A percentile compares a stretch with the other conserved stretches of the same genome.
phyloP scores from a whole-genome alignment of 2,888 invertebrate species.

The Volucella inflata region DNA sequence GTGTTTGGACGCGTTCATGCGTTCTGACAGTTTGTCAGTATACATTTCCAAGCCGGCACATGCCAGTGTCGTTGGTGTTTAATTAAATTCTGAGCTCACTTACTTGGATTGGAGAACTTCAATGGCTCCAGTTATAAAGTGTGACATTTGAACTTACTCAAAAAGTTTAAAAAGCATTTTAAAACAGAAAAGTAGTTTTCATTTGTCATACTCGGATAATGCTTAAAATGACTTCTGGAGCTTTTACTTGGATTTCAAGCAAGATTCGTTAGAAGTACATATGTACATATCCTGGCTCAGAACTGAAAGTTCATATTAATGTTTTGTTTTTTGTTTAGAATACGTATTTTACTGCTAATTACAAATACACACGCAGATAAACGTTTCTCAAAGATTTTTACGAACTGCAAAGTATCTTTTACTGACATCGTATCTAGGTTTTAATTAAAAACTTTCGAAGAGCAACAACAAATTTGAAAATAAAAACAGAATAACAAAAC shows the following conservation, averaged over 20 bases:
- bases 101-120: background rate
- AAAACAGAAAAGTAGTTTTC: background rate
- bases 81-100: constrained; percentile 12
- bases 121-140: background rate
- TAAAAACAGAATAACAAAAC: too few relatives aligned
- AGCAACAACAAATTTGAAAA: too few relatives aligned
- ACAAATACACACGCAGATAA: constrained; percentile 3
- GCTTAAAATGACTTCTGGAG: constrained; percentile 15
- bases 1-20: background rate
- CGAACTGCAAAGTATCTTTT: too few relatives aligned
- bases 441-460: too few relatives aligned
- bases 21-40: constrained; percentile 12
- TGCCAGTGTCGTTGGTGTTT: background rate
- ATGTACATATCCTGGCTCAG: background rate
- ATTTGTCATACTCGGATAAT: background rate
- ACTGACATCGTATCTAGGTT: too few relatives aligned
- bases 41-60: background rate
- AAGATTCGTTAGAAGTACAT: background rate
- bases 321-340: too few relatives aligned
- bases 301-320: background rate
- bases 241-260: background rate
- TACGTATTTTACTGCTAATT: constrained; percentile 3
- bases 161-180: background rate
- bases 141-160: background rate
- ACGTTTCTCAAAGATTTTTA: background rate